Conservation (phyloP, 2,888 invertebrate genomes). For the Rugalucina vietnamica region DNA sequence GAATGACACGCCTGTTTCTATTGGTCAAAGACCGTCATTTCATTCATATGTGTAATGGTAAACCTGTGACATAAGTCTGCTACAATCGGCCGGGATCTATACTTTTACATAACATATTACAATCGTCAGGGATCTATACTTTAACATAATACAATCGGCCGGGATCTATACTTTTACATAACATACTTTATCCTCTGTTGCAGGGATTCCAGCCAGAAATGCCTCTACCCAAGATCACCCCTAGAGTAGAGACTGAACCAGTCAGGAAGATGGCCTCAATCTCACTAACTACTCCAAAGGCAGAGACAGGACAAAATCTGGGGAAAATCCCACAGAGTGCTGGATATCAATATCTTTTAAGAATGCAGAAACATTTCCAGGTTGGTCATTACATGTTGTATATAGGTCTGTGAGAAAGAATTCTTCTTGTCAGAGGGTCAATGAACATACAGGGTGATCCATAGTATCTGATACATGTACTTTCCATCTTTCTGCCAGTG, state of each 20-base stretch:
- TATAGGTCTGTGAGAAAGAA: too few species aligned
- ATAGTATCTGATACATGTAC: too few species aligned
- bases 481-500: too few species aligned
- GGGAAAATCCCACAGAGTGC: not conserved
- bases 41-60: not conserved
- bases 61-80: not conserved
- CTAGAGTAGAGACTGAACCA: not conserved
- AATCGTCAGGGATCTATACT: not conserved
- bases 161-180: not conserved
- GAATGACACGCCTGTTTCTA: too few species aligned
- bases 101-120: not conserved
- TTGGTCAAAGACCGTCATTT: not conserved
- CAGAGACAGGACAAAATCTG: not conserved
- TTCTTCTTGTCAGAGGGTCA: too few species aligned
- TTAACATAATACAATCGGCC: not conserved
- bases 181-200: not conserved
- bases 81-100: not conserved
- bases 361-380: not conserved
- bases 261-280: not conserved
- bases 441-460: too few species aligned
- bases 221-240: not conserved
- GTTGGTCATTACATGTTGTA: too few species aligned
- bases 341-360: not conserved
- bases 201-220: not conserved
- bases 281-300: not conserved